Evolutionary conservation across 2,888 invertebrate genomes (phyloP), one percentile per base, ranked within the genome.

Genomic region (Cylloceria caligata): DNA sequence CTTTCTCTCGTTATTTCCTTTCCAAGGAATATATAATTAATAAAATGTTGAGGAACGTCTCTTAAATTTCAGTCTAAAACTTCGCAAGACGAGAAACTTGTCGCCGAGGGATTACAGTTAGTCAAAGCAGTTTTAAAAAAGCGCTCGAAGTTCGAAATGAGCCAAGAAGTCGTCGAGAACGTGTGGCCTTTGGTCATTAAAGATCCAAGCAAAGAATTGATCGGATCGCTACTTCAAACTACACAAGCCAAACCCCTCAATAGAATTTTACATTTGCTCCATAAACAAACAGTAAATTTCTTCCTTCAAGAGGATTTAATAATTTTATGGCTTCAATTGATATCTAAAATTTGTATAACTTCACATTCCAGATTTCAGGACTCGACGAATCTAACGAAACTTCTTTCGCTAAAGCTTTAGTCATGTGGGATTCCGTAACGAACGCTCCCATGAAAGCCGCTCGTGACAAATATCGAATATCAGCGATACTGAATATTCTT

Each of bases 381-480:
- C 81, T 88, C 3, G 34, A 74, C 16, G 82, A 84, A 60, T 39
- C 65, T 7, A 73, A 88, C 62, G 72, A 85, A 55, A 16, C 68
- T 47, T 30, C 65, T 24, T 83, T 90, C 39, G 75, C 82, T 45
- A 89, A 87, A 74, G 71, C 81, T 30, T 80, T 87, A 39, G 49
- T 72, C 3, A 86, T 91, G 47, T 92, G 91, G 91, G 87, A 87
- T 36, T 85, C 80, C 52, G 80, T 91, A 69, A 82, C 89, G 47
- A 88, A 88, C 82, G 85, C 83, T 27, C 84, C 87, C 55, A 88
- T 89, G 86, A 87, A 88, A 55, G 69, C 65, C 2, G 64, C 75
- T 19, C 87, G 89, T n/a, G 88, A 87, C 57, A 89, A 86, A 80
- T 65, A 84, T 36, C 86, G 90, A 30, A 79, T 84, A 19, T n/a